phyloP scores from a whole-genome alignment of 2,113 vertebrate genomes.

The Nerophis lumbriciformis region DNA sequence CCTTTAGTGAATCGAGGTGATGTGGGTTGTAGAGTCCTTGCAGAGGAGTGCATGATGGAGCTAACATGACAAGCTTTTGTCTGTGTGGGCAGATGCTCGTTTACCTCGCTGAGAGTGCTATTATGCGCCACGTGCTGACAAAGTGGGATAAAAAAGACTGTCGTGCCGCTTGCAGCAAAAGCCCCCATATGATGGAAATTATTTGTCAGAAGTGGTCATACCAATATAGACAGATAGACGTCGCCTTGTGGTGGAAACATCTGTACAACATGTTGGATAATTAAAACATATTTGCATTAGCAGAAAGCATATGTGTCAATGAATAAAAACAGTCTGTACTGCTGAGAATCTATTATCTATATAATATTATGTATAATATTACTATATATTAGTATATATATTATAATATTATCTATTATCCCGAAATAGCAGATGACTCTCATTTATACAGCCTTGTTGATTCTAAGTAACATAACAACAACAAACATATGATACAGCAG shows the following conservation, averaged over 20 bases:
- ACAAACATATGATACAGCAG: too few relatives aligned
- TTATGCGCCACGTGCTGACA: constrained; percentile 29
- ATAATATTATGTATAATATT: too few relatives aligned
- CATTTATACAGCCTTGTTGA: too few relatives aligned
- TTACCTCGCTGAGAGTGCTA: constrained; percentile 51
- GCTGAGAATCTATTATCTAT: constrained; percentile 9
- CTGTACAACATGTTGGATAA: not conserved
- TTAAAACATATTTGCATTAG: constrained; percentile 15
- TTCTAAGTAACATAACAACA: too few relatives aligned
- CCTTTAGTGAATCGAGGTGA: constrained; percentile 60
- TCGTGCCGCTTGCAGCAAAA: constrained; percentile 7
- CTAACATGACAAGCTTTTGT: constrained; percentile 51
- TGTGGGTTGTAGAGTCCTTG: constrained; percentile 58
- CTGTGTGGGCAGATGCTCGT: constrained; percentile 62
- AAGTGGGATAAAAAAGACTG: constrained; percentile 26
- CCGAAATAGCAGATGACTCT: too few relatives aligned
- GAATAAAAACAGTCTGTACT: constrained; percentile 9
- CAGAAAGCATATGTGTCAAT: constrained; percentile 7
- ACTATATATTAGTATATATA: too few relatives aligned
- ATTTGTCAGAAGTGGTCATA: constrained; percentile 2
- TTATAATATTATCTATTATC: too few relatives aligned
- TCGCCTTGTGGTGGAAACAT: not conserved
- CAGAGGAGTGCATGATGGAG: constrained; percentile 61
- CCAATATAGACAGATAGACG: not conserved
- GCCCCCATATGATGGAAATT: constrained; percentile 11